phyloP scores from a whole-genome alignment of 2,888 invertebrate genomes.

The Idaea biselata region DNA sequence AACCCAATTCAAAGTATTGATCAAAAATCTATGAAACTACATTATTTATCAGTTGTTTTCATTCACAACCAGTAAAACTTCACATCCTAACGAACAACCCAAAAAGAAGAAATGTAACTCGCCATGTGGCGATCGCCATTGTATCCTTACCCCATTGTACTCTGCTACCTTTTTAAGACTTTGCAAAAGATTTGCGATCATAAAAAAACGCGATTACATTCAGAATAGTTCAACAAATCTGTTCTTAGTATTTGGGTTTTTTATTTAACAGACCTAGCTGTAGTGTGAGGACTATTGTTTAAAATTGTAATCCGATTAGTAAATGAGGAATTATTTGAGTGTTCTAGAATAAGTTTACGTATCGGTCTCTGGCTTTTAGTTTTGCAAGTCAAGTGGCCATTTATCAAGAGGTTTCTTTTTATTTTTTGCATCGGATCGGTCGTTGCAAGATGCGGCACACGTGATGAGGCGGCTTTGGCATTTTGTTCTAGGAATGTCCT shows the following conservation, averaged over 20 bases:
- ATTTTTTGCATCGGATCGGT: conserved; percentile 41
- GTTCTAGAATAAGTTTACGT: background rate
- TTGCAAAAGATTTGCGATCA: conserved; percentile 59
- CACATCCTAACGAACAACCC: conserved; percentile 57
- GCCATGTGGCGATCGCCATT: conserved; percentile 70
- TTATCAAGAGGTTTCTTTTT: conserved; percentile 46
- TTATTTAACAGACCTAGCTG: conserved; percentile 6
- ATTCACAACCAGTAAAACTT: conserved; percentile 61
- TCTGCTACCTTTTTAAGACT: conserved; percentile 59
- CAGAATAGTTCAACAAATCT: conserved; percentile 57
- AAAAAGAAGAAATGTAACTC: conserved; percentile 55
- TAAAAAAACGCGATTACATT: conserved; percentile 63
- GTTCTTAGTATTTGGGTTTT: conserved; percentile 45
- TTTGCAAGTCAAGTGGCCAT: conserved; percentile 35
- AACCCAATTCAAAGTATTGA: background rate
- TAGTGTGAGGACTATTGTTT: background rate
- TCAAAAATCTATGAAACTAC: background rate
- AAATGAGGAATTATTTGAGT: conserved; percentile 28
- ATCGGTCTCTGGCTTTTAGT: conserved; percentile 40
- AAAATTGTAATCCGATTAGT: background rate
- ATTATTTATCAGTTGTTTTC: conserved; percentile 49
- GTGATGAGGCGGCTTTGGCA: conserved; percentile 39
- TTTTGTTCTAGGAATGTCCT: conserved; percentile 65
- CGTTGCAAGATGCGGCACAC: conserved; percentile 53
- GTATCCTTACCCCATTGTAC: conserved; percentile 66